Percentiles rank a stretch among this genome's conserved stretches.
phyloP scores from a whole-genome alignment of 2,888 invertebrate genomes.

The Zhuqinia jingwanae region DNA sequence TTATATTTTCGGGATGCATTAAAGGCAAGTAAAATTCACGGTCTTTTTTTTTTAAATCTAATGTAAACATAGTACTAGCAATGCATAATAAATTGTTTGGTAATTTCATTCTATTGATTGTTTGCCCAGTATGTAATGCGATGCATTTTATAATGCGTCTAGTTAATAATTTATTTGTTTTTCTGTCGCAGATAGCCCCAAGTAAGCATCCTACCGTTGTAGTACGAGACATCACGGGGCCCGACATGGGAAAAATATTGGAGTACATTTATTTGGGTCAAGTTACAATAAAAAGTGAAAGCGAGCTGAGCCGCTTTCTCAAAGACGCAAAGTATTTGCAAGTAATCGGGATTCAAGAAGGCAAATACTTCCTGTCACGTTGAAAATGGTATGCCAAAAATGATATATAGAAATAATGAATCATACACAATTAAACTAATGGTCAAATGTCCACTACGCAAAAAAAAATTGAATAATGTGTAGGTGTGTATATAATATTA shows the following conservation, averaged over 20 bases:
- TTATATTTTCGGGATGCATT: conserved; percentile 12
- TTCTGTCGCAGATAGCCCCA: background rate
- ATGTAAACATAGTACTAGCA: too few relatives aligned
- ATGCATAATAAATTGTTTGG: background rate
- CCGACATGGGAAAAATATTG: background rate
- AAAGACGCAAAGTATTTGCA: conserved; percentile 1
- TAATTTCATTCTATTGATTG: background rate
- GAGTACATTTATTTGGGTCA: conserved; percentile 26
- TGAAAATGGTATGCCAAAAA: too few relatives aligned
- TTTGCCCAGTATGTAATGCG: too few relatives aligned
- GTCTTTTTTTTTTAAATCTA: too few relatives aligned
- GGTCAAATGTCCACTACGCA: too few relatives aligned
- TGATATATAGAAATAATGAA: too few relatives aligned
- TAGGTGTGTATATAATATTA: too few relatives aligned
- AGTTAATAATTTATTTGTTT: background rate
- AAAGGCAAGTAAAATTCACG: background rate
- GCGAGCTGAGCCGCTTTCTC: background rate
- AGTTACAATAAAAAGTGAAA: background rate
- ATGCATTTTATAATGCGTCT: background rate
- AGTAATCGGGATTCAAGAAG: conserved; percentile 18
- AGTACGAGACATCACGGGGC: background rate
- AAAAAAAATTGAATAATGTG: too few relatives aligned
- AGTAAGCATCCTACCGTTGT: conserved; percentile 2
- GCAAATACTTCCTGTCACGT: conserved; percentile 4
- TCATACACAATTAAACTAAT: too few relatives aligned